A percentile compares a stretch with the other conserved stretches of the same genome.
These are phyloP conservation scores for Acanthiza pusilla DNA, from an alignment of 2,797 vertebrate genomes.

Conservation along the genomic window DNA sequence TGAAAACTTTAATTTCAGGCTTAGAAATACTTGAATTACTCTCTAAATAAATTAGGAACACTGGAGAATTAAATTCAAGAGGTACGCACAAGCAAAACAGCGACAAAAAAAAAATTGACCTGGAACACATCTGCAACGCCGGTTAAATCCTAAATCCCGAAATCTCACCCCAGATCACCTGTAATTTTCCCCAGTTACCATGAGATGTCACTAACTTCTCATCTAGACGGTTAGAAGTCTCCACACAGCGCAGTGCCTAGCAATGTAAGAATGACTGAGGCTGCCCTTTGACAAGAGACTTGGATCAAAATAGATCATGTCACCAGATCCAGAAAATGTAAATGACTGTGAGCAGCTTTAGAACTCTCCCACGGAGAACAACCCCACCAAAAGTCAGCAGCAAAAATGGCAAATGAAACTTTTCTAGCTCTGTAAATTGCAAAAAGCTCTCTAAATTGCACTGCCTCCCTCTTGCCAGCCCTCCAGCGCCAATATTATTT, in stretches of 20 bases:
- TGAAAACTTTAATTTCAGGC: background rate
- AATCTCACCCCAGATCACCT: background rate
- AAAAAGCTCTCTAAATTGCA: background rate
- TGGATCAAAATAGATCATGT: background rate
- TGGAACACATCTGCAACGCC: background rate
- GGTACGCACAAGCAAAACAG: background rate
- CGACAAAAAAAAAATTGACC: background rate
- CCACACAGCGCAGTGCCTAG: background rate
- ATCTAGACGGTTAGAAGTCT: background rate
- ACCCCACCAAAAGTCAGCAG: background rate
- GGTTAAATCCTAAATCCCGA: rapidly evolving
- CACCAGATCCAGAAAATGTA: background rate
- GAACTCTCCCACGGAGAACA: background rate
- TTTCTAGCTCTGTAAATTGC: background rate
- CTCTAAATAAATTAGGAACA: background rate
- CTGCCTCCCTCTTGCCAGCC: background rate
- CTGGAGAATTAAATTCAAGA: background rate
- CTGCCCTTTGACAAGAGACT: background rate
- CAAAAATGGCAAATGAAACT: background rate
- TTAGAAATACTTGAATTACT: background rate
- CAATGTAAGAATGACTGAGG: background rate
- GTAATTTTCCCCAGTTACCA: conserved; percentile 37
- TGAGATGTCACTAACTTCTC: conserved; percentile 62
- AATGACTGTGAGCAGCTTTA: background rate
- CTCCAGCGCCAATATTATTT: background rate